Evolutionary conservation across 2,113 vertebrate genomes (phyloP).

Genomic region (Otus sunia): DNA sequence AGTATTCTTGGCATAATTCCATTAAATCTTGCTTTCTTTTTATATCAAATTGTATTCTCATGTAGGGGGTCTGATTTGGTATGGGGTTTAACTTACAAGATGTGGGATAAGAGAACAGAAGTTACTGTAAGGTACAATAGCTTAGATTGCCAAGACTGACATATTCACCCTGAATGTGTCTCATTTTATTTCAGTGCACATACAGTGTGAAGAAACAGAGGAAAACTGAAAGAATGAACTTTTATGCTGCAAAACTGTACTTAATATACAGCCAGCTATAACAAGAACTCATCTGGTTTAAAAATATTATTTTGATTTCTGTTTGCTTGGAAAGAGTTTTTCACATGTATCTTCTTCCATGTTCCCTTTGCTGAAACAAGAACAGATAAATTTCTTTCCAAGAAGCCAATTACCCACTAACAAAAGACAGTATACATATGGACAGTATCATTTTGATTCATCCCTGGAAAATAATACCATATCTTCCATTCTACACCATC

Average conservation of each 20-base stretch:
- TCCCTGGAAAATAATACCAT: neutral
- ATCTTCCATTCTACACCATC: neutral
- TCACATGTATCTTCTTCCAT: neutral
- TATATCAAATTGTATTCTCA: neutral
- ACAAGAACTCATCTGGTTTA: neutral
- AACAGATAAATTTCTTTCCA: neutral
- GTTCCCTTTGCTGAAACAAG: neutral
- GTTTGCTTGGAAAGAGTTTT: neutral
- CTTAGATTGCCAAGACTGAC: neutral
- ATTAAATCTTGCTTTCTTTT: neutral
- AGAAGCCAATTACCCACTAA: neutral
- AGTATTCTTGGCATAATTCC: neutral
- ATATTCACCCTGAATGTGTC: neutral
- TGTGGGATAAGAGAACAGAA: neutral
- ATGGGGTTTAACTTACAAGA: neutral
- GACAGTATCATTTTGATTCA: conserved; percentile 1
- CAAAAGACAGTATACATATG: neutral
- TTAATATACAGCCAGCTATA: neutral
- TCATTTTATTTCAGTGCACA: neutral
- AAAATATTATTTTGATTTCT: neutral
- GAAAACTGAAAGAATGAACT: neutral
- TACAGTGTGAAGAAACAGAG: neutral
- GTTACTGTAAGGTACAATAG: neutral
- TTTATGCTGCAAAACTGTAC: neutral
- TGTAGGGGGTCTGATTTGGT: neutral